phyloP scores from a whole-genome alignment of 2,113 vertebrate species.

The Etheostoma spectabile region DNA sequence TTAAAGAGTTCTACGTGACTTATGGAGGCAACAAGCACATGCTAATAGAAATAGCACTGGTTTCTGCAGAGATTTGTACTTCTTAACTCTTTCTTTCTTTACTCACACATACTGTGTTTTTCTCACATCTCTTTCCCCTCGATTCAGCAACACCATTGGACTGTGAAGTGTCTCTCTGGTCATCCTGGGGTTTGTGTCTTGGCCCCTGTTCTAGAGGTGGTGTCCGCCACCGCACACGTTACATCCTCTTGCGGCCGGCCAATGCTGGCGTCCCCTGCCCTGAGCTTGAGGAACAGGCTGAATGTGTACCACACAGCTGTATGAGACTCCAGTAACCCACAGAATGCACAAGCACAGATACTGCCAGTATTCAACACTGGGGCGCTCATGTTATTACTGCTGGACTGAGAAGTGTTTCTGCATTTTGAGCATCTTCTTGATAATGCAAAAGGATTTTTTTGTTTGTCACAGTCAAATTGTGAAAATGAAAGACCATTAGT shows the following conservation, averaged over 20 bases:
- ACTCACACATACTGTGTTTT: not conserved
- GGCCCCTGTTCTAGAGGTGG: constrained; percentile 82
- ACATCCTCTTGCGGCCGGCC: constrained; percentile 85
- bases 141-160: constrained; percentile 84
- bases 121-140: not conserved
- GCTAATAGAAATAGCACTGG: not conserved
- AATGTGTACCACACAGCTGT: constrained; percentile 83
- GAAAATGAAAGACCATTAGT: constrained; percentile 20
- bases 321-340: constrained; percentile 71
- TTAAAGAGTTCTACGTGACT: not conserved
- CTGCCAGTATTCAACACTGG: constrained; percentile 67
- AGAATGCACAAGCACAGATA: constrained; percentile 15
- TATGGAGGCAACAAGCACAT: not conserved
- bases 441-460: constrained; percentile 26
- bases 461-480: constrained; percentile 25
- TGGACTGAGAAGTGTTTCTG: constrained; percentile 54
- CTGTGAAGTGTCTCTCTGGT: constrained; percentile 87
- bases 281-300: constrained; percentile 85
- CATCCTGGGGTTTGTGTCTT: constrained; percentile 86
- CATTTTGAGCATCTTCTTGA: constrained; percentile 33
- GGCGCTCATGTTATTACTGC: constrained; percentile 59
- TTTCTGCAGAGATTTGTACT: not conserved
- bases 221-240: constrained; percentile 83
- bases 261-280: constrained; percentile 84
- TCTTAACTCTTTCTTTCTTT: not conserved